Percentiles rank a stretch among this genome's conserved stretches.
Evolutionary conservation across 2,888 invertebrate species (phyloP).

Genomic region (Apamea sordens): DNA sequence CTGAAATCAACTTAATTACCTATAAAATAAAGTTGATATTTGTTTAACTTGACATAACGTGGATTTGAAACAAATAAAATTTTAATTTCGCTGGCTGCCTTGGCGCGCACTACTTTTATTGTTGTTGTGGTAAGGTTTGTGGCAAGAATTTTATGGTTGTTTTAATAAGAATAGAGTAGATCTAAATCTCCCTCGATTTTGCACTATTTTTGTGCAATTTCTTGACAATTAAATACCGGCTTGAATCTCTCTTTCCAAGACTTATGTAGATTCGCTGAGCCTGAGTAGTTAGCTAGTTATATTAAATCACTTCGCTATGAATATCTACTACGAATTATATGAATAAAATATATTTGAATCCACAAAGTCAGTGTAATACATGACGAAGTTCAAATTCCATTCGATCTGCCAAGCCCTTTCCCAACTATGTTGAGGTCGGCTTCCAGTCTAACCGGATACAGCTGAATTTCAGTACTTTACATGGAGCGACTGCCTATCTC

Average conservation of each 20-base stretch:
- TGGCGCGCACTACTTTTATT: not conserved
- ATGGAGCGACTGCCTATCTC: too few species aligned
- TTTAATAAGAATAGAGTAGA: not conserved
- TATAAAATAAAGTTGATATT: too few species aligned
- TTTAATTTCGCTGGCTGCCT: not conserved
- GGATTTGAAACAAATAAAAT: too few species aligned
- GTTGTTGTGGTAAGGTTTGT: not conserved
- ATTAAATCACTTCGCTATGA: not conserved
- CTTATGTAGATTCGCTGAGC: not conserved
- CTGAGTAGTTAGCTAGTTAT: not conserved
- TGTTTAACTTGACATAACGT: too few species aligned
- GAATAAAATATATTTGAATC: not conserved
- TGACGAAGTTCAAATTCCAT: not conserved
- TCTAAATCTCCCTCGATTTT: not conserved
- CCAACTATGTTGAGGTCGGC: not conserved
- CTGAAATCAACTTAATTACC: too few species aligned
- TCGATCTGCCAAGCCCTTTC: not conserved
- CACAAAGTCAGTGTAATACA: too few species aligned
- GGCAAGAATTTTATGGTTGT: constrained; percentile 23
- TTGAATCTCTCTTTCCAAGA: not conserved
- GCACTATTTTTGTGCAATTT: not conserved
- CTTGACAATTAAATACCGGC: not conserved
- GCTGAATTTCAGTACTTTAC: not conserved
- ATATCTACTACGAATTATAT: not conserved
- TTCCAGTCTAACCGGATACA: not conserved